Evolutionary conservation across 2,113 vertebrate genomes (phyloP), one percentile per base, ranked within the genome.

Genomic region (Bubalus kerabau): DNA sequence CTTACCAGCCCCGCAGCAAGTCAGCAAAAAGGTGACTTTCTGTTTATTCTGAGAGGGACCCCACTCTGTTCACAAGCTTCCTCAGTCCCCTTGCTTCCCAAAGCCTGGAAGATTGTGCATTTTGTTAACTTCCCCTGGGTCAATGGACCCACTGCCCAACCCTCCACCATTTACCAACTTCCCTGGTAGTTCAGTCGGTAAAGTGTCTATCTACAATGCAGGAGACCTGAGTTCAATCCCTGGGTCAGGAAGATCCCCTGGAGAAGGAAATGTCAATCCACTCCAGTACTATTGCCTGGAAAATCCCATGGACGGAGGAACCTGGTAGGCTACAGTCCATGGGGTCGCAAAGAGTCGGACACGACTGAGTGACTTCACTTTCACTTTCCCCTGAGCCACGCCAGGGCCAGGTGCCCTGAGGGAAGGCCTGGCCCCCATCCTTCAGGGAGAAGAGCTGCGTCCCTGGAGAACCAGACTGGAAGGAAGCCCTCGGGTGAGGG

Each of bases 41-140:
- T 13, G 12, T 36, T 92, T 46, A 24, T 87, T 76, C 60, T 2
- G 2, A 50, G 23, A 60, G 56, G 48, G 9, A 14, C n/a, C n/a
- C 57, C 5, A 4, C 24, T 46, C 28, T 50, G 8, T n/a, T 32
- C 56, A 15, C 40, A 28, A 81, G 6, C 48, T 14, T 50, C 28
- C 19, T 30, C 30, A 50, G 1, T 5, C 5, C 8, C 6, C 32
- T 15, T 4, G 32, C 1, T 3, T 67, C 23, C 62, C 6, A 4
- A 32, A 59, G 17, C 43, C 57, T 23, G 7, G 36, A 46, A 71
- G 64, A 52, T 1, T 67, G 60, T 74, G 40, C 2, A 11, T 36
- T 57, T 26, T 48, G 43, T 52, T 52, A 7, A 9, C 93, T 50
- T 87, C 46, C 48, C 40, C 11, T 32, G 17, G 46, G 4, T 64